A percentile compares a stretch with the other conserved stretches of the same genome.
These are phyloP conservation scores for Tethea ocularis DNA, from an alignment of 2,888 invertebrate genomes.

Conservation along the genomic window DNA sequence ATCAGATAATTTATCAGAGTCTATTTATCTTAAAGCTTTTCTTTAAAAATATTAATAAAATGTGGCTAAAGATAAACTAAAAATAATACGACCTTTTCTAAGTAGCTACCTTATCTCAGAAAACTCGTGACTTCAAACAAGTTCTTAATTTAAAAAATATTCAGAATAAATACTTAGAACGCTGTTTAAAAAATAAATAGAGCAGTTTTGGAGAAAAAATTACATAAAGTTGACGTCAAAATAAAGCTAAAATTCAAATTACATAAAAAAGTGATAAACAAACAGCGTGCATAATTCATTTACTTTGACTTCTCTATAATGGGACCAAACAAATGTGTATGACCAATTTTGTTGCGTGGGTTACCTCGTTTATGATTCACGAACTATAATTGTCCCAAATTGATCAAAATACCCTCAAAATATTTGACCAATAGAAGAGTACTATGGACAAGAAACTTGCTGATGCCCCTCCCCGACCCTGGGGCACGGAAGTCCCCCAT, in stretches of 20 bases:
- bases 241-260: too few species aligned
- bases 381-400: conserved; percentile 10
- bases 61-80: too few species aligned
- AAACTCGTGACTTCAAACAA: not conserved
- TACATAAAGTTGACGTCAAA: not conserved
- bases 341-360: not conserved
- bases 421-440: conserved; percentile 57
- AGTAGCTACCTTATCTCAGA: too few species aligned
- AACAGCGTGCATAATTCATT: too few species aligned
- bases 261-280: too few species aligned
- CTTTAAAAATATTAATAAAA: too few species aligned
- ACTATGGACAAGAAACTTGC: conserved; percentile 39
- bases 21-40: too few species aligned
- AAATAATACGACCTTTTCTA: too few species aligned
- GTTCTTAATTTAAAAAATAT: not conserved
- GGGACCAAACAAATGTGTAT: not conserved
- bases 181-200: not conserved
- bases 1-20: too few species aligned
- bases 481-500: conserved; percentile 78
- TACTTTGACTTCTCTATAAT: not conserved
- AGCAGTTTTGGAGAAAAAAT: not conserved
- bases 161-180: not conserved
- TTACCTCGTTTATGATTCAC: not conserved
- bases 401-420: conserved; percentile 39
- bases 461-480: conserved; percentile 62